Percentiles rank a stretch among this genome's conserved stretches.
Evolutionary conservation across 2,888 invertebrate species (phyloP).

Genomic region (Cephus sareptanus): DNA sequence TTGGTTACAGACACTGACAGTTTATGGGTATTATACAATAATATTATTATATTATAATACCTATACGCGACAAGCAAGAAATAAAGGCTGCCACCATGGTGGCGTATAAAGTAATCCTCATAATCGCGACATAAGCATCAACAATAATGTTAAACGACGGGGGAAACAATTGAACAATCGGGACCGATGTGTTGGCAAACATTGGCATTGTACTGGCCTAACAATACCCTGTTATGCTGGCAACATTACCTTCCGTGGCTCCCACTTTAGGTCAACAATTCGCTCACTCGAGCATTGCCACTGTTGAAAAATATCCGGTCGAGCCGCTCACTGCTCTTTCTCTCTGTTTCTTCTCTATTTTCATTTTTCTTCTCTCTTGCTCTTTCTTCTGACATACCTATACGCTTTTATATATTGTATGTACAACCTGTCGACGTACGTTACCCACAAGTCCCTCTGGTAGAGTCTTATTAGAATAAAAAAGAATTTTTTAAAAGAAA

Average conservation of each 20-base stretch:
- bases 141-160: constrained; percentile 33
- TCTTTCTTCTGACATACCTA: not conserved
- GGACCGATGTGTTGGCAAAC: constrained; percentile 51
- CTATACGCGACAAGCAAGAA: constrained; percentile 3
- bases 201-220: constrained; percentile 55
- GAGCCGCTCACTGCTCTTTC: constrained; percentile 21
- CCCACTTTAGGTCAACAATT: constrained; percentile 50
- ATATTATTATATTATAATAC: too few relatives aligned
- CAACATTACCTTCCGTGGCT: constrained; percentile 45
- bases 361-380: not conserved
- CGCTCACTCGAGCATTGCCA: constrained; percentile 31
- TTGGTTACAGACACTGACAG: not conserved
- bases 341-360: constrained; percentile 1
- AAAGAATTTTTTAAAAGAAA: not conserved
- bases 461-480: not conserved
- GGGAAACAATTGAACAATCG: constrained; percentile 54
- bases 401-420: not conserved
- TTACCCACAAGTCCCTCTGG: not conserved
- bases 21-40: not conserved
- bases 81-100: not conserved
- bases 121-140: constrained; percentile 25
- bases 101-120: constrained; percentile 1
- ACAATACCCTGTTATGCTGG: constrained; percentile 55
- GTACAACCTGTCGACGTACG: not conserved
- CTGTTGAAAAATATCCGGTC: constrained; percentile 55